Percentiles rank a stretch among this genome's conserved stretches.
Evolutionary conservation across 1,140 invertebrate genomes (phyloP).

Genomic region (Stratiolaelaps scimitus): DNA sequence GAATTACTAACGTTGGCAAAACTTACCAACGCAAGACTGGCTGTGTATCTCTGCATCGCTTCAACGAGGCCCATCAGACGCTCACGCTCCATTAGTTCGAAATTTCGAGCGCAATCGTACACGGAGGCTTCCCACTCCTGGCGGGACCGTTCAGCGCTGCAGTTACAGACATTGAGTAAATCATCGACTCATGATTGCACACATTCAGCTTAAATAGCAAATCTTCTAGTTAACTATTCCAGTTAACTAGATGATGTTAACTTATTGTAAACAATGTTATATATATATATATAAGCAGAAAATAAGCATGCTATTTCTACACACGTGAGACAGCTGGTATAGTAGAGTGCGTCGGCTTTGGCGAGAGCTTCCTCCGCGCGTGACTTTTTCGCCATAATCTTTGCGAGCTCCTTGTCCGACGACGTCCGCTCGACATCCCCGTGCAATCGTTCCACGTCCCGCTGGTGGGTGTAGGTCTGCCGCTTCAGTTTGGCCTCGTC

Average conservation of each 20-base stretch:
- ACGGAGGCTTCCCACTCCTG: slow-evolving; percentile 82
- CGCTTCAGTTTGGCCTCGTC: slow-evolving; percentile 74
- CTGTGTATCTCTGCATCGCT: slow-evolving; percentile 55
- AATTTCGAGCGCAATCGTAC: slow-evolving; percentile 54
- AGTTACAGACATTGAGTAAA: neutral
- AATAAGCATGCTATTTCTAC: neutral
- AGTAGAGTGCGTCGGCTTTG: slow-evolving; percentile 83
- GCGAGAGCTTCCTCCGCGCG: slow-evolving; percentile 79
- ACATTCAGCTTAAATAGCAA: no score
- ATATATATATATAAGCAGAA: no score
- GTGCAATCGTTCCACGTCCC: slow-evolving; percentile 76
- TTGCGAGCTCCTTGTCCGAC: slow-evolving; percentile 53
- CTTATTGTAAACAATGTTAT: no score
- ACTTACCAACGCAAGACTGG: neutral
- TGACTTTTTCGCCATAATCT: slow-evolving; percentile 71
- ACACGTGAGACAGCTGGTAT: slow-evolving; percentile 59
- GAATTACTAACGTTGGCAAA: no score
- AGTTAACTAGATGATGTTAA: no score
- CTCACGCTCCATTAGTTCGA: slow-evolving; percentile 75
- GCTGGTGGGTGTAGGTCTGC: slow-evolving; percentile 61
- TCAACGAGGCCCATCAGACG: slow-evolving; percentile 66
- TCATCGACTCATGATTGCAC: no score
- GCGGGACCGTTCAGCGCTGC: slow-evolving; percentile 66
- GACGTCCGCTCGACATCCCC: slow-evolving; percentile 45
- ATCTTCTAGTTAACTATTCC: no score